Base-by-base conservation (phyloP, 2,888 invertebrate genomes). In the Torymus aiolomorphi region DNA sequence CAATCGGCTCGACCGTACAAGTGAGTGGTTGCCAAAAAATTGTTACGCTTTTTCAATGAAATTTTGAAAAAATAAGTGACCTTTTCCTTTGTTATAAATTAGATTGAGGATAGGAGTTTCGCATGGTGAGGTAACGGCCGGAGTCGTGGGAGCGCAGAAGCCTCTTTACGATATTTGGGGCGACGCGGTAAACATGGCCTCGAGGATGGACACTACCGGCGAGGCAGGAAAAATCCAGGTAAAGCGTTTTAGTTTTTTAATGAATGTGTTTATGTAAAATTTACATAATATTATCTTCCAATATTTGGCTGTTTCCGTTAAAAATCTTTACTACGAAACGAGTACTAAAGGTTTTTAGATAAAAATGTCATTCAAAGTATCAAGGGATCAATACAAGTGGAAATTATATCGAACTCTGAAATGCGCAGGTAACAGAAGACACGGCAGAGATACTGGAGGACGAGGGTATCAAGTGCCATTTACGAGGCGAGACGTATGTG, bases 161-260 rank as follows among this genome's bases (percentile, higher is more conserved):
- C 98, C 98, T 0, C 92, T 97, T 65, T 98, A 98, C 89, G 98
- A 98, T 89, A 97, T 98, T 87, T 98, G 98, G 98, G 98, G 98
- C 0, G 96, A 98, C 90, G 96, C 98, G 0, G 98, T 98, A 0
- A 98, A 98, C 90, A 96, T 98, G 94, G 97, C 98, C 2, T 97
- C 97, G 0, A 92, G 98, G 86, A 97, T 98, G 97, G 98, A 98
- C 88, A 96, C 96, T 0, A 97, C 96, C 1, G 98, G 98, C 10
- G 92, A 94, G 83, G 92, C 94, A 1, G 95, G 96, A 61, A 93
- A 93, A 89, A 96, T 96, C 85, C 96, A 96, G 91, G 95, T 95
- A 63, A 20, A 49, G 65, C 10, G 42, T 24, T 54, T 76, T 54
- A 66, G n/a, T n/a, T n/a, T n/a, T n/a, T n/a, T n/a, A n/a, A n/a